A percentile compares a stretch with the other conserved stretches of the same genome.
phyloP scores from a whole-genome alignment of 2,113 vertebrate species.

The Saguinus imperator region DNA sequence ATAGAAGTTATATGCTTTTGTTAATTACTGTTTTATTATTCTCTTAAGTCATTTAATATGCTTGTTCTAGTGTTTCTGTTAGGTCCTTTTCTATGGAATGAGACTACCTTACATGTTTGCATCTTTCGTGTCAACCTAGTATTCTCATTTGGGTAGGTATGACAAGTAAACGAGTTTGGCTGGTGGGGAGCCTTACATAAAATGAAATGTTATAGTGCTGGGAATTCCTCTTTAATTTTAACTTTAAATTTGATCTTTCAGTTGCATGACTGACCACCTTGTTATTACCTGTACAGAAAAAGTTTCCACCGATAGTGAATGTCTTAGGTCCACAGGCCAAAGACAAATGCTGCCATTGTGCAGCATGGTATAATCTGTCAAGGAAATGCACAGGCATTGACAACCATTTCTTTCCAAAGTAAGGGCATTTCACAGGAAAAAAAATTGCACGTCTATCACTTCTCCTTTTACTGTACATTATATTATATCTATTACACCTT shows the following conservation, averaged over 20 bases:
- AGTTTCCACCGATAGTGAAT: conserved; percentile 84
- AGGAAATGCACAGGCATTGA: conserved; percentile 83
- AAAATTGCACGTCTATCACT: conserved; percentile 69
- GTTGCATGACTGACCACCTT: conserved; percentile 93
- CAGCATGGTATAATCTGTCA: conserved; percentile 74
- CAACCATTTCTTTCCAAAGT: conserved; percentile 70
- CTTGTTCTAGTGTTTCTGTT: conserved; percentile 40
- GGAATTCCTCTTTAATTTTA: conserved; percentile 91
- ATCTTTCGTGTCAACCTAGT: conserved; percentile 79
- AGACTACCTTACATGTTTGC: conserved; percentile 74
- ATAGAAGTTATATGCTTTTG: background rate
- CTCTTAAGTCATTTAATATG: conserved; percentile 45
- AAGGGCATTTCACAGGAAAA: conserved; percentile 54
- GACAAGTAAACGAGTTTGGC: conserved; percentile 71
- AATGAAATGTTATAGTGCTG: conserved; percentile 92
- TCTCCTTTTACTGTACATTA: conserved; percentile 68
- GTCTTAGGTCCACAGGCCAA: conserved; percentile 85
- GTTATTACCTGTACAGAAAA: conserved; percentile 88
- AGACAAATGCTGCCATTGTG: conserved; percentile 92
- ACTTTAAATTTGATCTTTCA: conserved; percentile 92
- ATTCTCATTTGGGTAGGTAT: conserved; percentile 80
- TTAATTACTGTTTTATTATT: background rate
- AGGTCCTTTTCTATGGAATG: background rate
- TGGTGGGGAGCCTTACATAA: conserved; percentile 58
- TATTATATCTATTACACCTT: conserved; percentile 59